These are phyloP conservation scores for Enoplosus armatus DNA, from an alignment of 2,797 vertebrate genomes.

Conservation along the genomic window DNA sequence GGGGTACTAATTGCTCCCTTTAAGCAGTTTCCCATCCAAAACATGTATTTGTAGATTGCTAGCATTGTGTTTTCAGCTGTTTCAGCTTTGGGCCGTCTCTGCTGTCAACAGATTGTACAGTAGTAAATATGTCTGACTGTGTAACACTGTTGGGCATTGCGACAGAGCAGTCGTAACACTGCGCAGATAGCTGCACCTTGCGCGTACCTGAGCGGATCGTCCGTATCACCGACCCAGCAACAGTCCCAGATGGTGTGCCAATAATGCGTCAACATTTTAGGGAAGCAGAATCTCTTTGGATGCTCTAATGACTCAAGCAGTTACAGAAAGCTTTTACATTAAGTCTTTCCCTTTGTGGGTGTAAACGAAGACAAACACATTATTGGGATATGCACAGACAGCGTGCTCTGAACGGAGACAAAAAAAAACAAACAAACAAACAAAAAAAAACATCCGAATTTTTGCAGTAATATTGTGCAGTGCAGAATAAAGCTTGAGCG, in stretches of 20 bases:
- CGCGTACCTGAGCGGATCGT: neutral
- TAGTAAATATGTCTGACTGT: slow-evolving; percentile 4
- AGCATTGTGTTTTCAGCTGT: neutral
- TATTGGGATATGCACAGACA: slow-evolving; percentile 1
- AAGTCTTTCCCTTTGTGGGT: neutral
- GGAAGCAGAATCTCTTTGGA: neutral
- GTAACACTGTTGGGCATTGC: neutral
- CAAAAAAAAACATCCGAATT: neutral
- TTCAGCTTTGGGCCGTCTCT: neutral
- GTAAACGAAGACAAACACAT: neutral
- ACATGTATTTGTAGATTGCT: slow-evolving; percentile 29
- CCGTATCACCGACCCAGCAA: neutral
- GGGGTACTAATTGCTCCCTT: slow-evolving; percentile 9
- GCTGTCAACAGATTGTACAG: slow-evolving; percentile 21
- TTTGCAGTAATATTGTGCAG: neutral
- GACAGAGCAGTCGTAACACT: neutral
- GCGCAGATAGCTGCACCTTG: neutral
- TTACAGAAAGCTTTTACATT: neutral
- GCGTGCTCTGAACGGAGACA: neutral
- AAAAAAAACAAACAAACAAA: too few species aligned
- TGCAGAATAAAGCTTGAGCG: neutral
- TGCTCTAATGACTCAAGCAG: neutral
- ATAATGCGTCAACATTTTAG: neutral
- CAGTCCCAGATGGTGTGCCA: neutral
- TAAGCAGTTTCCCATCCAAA: slow-evolving; percentile 22